Evolutionary conservation across 2,113 vertebrate genomes (phyloP).

Genomic region (Dermatemys mawii): DNA sequence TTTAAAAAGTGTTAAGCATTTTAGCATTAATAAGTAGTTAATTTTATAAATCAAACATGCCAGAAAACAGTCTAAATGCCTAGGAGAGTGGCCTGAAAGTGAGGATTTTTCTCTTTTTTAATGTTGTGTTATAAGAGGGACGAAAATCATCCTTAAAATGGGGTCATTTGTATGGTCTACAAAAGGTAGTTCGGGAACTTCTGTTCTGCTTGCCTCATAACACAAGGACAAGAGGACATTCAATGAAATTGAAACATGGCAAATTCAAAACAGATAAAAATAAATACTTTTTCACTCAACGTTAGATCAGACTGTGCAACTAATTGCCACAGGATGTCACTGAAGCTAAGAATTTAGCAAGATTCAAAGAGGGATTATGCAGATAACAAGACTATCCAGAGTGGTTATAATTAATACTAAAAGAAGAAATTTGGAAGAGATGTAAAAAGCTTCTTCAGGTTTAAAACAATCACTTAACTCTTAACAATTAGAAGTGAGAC

Average conservation of each 20-base stretch:
- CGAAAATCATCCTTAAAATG: neutral
- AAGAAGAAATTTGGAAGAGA: constrained; percentile 20
- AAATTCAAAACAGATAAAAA: neutral
- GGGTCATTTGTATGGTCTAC: neutral
- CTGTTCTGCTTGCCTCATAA: neutral
- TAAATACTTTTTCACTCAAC: neutral
- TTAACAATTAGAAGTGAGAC: neutral
- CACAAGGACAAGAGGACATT: neutral
- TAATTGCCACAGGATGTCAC: neutral
- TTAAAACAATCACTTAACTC: neutral
- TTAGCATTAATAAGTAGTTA: neutral
- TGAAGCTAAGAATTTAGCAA: neutral
- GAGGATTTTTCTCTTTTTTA: neutral
- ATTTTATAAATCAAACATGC: neutral
- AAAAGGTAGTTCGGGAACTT: neutral
- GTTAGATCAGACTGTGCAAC: neutral
- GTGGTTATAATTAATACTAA: too few relatives aligned
- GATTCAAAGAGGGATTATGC: rapidly evolving
- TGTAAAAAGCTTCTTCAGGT: neutral
- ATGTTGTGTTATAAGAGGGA: neutral
- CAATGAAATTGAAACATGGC: neutral
- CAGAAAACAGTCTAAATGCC: neutral
- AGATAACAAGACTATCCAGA: neutral
- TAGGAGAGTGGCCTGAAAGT: neutral
- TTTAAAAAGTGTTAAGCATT: neutral